Evolutionary conservation across 2,797 vertebrate genomes (phyloP).

Genomic region (Tragelaphus eurycerus): DNA sequence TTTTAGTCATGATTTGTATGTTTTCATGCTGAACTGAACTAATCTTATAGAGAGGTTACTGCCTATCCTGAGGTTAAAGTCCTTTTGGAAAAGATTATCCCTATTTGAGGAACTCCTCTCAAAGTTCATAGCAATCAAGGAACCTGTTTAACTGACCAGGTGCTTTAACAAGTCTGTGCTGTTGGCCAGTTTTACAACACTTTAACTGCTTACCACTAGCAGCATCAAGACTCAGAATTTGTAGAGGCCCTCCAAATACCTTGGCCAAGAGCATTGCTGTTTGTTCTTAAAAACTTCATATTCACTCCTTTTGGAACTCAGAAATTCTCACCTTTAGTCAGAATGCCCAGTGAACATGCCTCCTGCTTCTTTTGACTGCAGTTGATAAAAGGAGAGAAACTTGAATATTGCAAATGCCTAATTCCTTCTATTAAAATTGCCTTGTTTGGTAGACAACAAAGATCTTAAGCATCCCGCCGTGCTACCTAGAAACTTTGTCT

Average conservation of each 20-base stretch:
- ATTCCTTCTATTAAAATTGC: background rate
- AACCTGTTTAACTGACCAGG: background rate
- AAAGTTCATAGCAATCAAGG: background rate
- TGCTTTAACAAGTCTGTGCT: background rate
- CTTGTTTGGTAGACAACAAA: background rate
- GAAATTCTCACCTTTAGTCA: background rate
- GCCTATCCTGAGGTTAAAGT: background rate
- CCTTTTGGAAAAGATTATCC: background rate
- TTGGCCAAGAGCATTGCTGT: background rate
- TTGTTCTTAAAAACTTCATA: background rate
- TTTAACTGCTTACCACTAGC: background rate
- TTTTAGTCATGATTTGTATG: background rate
- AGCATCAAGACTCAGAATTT: background rate
- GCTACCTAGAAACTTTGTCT: background rate
- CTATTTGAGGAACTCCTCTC: background rate
- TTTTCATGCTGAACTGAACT: background rate
- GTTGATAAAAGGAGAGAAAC: background rate
- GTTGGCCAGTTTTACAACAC: background rate
- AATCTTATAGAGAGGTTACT: background rate
- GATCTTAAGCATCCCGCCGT: background rate
- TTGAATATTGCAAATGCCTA: background rate
- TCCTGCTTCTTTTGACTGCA: background rate
- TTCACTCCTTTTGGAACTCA: background rate
- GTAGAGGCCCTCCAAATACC: background rate
- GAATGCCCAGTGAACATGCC: background rate